Percentiles rank a stretch among this genome's conserved stretches.
Evolutionary conservation across 2,113 vertebrate genomes (phyloP).

Genomic region (Notarius lentiginosus): DNA sequence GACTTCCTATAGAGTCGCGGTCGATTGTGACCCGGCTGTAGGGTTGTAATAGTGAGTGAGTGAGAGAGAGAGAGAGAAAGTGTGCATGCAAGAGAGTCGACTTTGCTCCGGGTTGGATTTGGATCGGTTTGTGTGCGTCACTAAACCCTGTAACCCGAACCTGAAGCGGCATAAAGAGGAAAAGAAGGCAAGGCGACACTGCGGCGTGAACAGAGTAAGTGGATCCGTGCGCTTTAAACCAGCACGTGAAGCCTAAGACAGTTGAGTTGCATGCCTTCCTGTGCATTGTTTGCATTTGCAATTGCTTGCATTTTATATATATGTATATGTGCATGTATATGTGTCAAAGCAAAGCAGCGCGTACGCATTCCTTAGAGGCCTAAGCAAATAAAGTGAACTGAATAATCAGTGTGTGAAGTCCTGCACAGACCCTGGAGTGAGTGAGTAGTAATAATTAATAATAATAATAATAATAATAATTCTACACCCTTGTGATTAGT

Average conservation of each 20-base stretch:
- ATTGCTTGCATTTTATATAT: not conserved
- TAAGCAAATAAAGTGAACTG: slow-evolving; percentile 2
- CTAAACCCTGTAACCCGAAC: slow-evolving; percentile 47
- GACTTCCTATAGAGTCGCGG: slow-evolving; percentile 28
- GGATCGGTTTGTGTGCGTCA: slow-evolving; percentile 62
- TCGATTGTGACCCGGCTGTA: not conserved
- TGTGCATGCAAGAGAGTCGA: slow-evolving; percentile 69
- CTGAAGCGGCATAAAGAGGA: slow-evolving; percentile 48
- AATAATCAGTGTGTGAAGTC: not conserved
- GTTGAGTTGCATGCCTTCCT: not conserved
- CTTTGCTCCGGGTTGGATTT: slow-evolving; percentile 67
- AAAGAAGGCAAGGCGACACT: slow-evolving; percentile 50
- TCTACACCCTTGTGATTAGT: not conserved
- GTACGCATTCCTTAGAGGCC: slow-evolving; percentile 35
- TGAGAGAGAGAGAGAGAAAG: slow-evolving; percentile 32
- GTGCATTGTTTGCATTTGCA: slow-evolving; percentile 2
- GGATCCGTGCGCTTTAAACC: not conserved
- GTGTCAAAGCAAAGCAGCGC: not conserved
- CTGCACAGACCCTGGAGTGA: not conserved
- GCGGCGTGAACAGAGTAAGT: slow-evolving; percentile 38
- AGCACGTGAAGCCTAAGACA: not conserved
- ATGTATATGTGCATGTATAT: not conserved
- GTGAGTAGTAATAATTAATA: not conserved
- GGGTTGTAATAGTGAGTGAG: slow-evolving; percentile 46
- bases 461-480: not conserved